phyloP scores from a whole-genome alignment of 2,888 invertebrate species.

The Acanthosoma haemorrhoidale region DNA sequence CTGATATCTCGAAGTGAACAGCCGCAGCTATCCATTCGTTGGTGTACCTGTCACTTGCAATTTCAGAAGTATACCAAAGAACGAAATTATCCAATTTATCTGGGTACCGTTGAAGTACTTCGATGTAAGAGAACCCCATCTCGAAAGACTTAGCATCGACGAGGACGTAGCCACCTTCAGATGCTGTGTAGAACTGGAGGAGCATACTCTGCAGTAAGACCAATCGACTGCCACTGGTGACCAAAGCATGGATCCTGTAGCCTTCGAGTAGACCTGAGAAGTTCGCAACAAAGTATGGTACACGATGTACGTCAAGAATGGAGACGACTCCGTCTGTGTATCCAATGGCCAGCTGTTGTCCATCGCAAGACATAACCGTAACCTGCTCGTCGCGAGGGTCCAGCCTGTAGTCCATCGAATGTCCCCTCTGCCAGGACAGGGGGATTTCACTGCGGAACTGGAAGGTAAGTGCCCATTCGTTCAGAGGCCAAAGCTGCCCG shows the following conservation, averaged over 20 bases:
- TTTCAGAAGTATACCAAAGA: slow-evolving; percentile 23
- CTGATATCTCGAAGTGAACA: neutral
- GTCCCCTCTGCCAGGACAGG: slow-evolving; percentile 28
- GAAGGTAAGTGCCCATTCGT: slow-evolving; percentile 33
- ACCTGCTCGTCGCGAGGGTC: slow-evolving; percentile 23
- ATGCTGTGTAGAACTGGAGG: slow-evolving; percentile 29
- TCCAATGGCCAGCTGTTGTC: slow-evolving; percentile 20
- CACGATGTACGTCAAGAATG: slow-evolving; percentile 31
- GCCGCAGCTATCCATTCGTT: slow-evolving; percentile 11
- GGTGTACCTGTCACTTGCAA: slow-evolving; percentile 22
- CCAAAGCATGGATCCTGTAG: slow-evolving; percentile 17
- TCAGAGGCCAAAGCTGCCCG: slow-evolving; percentile 21
- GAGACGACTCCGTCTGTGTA: slow-evolving; percentile 27
- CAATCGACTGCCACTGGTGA: slow-evolving; percentile 15
- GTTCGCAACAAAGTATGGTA: slow-evolving; percentile 18
- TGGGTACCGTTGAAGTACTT: slow-evolving; percentile 27
- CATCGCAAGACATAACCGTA: slow-evolving; percentile 30
- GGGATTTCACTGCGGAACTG: slow-evolving; percentile 30
- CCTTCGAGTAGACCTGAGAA: slow-evolving; percentile 23
- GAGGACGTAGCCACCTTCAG: neutral
- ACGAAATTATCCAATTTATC: slow-evolving; percentile 17
- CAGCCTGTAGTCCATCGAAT: slow-evolving; percentile 25
- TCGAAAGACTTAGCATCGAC: slow-evolving; percentile 36
- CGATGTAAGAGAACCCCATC: slow-evolving; percentile 28
- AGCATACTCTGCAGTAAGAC: slow-evolving; percentile 34